Evolutionary conservation across 2,113 vertebrate species (phyloP).

Genomic region (Proteles cristata): DNA sequence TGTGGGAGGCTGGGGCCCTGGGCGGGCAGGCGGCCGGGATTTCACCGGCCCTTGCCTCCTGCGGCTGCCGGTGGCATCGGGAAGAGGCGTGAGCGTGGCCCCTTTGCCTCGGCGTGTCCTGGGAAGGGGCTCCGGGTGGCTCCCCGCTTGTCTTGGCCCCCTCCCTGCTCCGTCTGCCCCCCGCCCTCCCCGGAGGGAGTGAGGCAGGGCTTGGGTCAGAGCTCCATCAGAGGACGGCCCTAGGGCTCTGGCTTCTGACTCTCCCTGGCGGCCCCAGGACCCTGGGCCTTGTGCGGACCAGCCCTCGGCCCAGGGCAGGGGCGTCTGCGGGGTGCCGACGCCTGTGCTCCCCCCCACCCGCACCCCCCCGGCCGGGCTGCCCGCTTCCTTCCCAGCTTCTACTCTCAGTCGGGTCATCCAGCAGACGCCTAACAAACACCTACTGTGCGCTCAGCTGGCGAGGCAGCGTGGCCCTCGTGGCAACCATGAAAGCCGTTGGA

Average conservation of each 20-base stretch:
- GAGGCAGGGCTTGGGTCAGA: neutral
- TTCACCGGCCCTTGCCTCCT: neutral
- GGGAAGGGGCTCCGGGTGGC: neutral
- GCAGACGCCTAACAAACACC: rapidly evolving
- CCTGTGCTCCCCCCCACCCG: neutral
- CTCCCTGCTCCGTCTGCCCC: neutral
- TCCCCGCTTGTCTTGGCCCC: conserved; percentile 9
- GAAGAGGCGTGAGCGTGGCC: neutral
- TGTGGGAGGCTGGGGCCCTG: neutral
- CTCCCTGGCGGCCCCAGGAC: neutral
- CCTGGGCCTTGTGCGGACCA: neutral
- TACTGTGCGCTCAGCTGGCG: neutral
- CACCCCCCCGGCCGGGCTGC: rapidly evolving
- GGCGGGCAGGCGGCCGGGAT: neutral
- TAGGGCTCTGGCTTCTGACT: rapidly evolving
- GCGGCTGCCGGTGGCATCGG: neutral
- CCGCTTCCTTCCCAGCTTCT: neutral
- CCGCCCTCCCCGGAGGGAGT: neutral
- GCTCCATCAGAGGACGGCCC: neutral
- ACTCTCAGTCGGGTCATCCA: neutral
- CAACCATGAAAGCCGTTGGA: no score
- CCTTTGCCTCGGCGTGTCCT: neutral
- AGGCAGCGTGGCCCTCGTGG: no score
- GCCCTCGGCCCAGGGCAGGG: neutral
- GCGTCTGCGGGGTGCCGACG: rapidly evolving